Percentiles rank a stretch among this genome's conserved stretches.
Conservation (phyloP, 2,888 invertebrate genomes). For the Idaea straminata region DNA sequence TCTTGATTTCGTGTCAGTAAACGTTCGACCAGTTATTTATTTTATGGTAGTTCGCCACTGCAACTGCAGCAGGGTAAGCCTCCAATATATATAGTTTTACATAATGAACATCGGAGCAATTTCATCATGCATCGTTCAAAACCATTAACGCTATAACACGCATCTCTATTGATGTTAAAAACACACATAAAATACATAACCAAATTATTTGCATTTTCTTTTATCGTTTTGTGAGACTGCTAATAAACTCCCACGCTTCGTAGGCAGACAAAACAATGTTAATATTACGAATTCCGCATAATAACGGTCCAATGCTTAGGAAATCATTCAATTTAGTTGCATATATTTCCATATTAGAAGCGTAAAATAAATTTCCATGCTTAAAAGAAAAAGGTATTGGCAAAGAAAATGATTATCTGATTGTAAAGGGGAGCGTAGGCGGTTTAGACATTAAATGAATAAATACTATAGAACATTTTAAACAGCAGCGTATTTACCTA, state of each 20-base stretch:
- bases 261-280: neutral
- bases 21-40: no score
- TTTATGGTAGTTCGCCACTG: no score
- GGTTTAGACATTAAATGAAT: neutral
- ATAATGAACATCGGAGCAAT: no score
- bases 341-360: neutral
- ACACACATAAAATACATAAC: neutral
- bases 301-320: neutral
- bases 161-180: neutral
- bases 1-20: no score
- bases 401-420: neutral
- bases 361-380: neutral
- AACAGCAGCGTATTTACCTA: no score
- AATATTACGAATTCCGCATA: neutral
- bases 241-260: neutral
- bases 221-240: neutral
- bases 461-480: no score
- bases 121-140: conserved; percentile 7
- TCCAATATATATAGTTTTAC: no score
- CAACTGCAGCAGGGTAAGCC: no score
- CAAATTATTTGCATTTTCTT: neutral
- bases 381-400: no score
- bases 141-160: neutral
- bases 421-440: neutral
- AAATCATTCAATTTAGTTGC: neutral